Base-by-base conservation (phyloP, 2,113 vertebrate genomes). In the Anoplopoma fimbria region DNA sequence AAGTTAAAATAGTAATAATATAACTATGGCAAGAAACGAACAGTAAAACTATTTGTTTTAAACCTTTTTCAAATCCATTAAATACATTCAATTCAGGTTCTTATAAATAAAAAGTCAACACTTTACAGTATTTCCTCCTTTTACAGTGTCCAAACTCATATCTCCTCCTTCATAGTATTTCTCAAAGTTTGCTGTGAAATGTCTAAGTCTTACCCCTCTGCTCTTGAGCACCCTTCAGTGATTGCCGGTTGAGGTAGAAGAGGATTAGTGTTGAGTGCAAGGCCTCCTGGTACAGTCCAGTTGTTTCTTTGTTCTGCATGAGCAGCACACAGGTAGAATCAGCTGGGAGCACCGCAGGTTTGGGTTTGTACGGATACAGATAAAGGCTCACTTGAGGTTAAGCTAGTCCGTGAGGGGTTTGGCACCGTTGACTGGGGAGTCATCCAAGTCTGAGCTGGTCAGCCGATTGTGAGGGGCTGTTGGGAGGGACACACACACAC, bases 391-490 rank as follows among this genome's bases (percentile, higher is more conserved):
- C 45, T 73, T 47, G 29, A 31, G 69, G 77, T 67, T 25, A 64
- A 70, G 63, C 73, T 89, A 83, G 76, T 90, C 87, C 45, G 69
- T 7, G 27, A 74, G 25, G 2, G 45, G 62, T 58, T 68, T 78
- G 80, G 62, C 67, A 42, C 83, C 31, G 5, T 85, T 71, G 70
- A 78, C 29, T 14, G 29, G 17, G 8, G 83, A 86, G 63, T 79
- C 57, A 6, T 86, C 89, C 53, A 92, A 31, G 57, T 93, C 89
- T 27, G 87, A 88, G 34, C 27, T 86, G 84, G 75, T 82, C 45
- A 89, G 71, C 29, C 27, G 75, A 72, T 87, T 92, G 62, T 40
- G 77, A 64, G 91, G 84, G 1, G 90, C 94, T 94, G 90, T 2
- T n/a, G 10, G 9, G 36, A 71, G 21, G 23, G 21, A 9, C 0